Percentiles rank a stretch among this genome's conserved stretches.
phyloP scores from a whole-genome alignment of 1,140 invertebrate species.

The Sarcophaga peregrina region DNA sequence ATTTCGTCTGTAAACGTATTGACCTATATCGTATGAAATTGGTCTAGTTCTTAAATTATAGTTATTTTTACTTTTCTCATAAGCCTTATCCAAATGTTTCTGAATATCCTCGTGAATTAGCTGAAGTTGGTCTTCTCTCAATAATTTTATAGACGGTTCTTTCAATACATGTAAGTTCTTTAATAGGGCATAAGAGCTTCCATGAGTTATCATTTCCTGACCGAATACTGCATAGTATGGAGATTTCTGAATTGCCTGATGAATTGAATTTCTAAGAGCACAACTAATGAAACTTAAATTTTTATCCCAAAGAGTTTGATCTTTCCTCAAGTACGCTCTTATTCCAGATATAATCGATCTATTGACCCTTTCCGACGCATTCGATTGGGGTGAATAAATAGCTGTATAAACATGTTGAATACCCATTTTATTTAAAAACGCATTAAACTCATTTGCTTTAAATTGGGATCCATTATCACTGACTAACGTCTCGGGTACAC shows the following conservation, averaged over 20 bases:
- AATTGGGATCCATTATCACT: constrained; percentile 30
- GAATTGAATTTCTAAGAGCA: background rate
- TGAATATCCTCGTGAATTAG: constrained; percentile 3
- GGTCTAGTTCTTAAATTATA: background rate
- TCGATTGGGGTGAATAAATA: background rate
- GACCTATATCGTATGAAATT: background rate
- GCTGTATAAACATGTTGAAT: constrained; percentile 22
- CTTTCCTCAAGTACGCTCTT: constrained; percentile 23
- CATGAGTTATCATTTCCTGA: constrained; percentile 22
- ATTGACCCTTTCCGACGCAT: background rate
- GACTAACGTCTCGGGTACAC: constrained; percentile 21
- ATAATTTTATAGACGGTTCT: background rate
- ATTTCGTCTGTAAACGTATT: background rate
- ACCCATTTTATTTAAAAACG: background rate
- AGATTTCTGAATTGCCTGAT: background rate
- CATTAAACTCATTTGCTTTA: background rate
- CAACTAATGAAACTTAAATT: background rate
- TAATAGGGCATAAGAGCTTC: background rate
- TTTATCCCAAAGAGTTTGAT: background rate
- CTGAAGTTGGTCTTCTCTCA: background rate
- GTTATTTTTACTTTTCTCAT: background rate
- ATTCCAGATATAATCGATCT: constrained; percentile 13
- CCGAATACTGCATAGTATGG: constrained; percentile 28
- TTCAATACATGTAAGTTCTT: background rate
- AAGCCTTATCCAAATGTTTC: background rate